These are phyloP conservation scores for Rhaphigaster nebulosa DNA, from an alignment of 2,888 invertebrate genomes.

Conservation along the genomic window DNA sequence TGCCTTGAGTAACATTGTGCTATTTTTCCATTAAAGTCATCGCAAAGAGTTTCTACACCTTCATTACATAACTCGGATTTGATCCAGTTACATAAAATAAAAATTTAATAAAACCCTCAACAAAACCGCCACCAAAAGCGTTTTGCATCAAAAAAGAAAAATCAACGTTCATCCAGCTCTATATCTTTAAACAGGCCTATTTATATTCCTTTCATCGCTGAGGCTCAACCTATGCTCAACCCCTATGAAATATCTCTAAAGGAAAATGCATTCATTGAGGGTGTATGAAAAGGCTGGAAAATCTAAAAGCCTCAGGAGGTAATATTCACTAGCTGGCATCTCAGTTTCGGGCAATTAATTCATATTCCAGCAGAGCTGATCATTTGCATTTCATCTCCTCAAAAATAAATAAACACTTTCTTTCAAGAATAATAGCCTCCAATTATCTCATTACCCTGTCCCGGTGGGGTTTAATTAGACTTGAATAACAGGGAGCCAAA, in stretches of 20 bases:
- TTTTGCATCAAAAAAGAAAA: not conserved
- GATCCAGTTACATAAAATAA: not conserved
- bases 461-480: not conserved
- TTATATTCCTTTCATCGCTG: constrained; percentile 37
- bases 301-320: not conserved
- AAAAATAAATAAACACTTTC: constrained; percentile 41
- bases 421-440: constrained; percentile 28
- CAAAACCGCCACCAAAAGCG: not conserved
- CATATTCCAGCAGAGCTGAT: constrained; percentile 1
- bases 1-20: too few relatives aligned
- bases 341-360: constrained; percentile 19
- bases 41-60: not conserved
- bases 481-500: not conserved
- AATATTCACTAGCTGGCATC: not conserved
- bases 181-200: constrained; percentile 25
- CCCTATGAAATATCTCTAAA: constrained; percentile 7
- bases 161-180: not conserved
- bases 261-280: constrained; percentile 8
- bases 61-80: not conserved
- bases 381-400: not conserved
- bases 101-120: not conserved
- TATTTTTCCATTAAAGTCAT: not conserved
- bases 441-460: constrained; percentile 17
- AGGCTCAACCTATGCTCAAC: constrained; percentile 13
- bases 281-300: not conserved